Conservation (phyloP, 2,797 vertebrate species). For the Vespertilio murinus region DNA sequence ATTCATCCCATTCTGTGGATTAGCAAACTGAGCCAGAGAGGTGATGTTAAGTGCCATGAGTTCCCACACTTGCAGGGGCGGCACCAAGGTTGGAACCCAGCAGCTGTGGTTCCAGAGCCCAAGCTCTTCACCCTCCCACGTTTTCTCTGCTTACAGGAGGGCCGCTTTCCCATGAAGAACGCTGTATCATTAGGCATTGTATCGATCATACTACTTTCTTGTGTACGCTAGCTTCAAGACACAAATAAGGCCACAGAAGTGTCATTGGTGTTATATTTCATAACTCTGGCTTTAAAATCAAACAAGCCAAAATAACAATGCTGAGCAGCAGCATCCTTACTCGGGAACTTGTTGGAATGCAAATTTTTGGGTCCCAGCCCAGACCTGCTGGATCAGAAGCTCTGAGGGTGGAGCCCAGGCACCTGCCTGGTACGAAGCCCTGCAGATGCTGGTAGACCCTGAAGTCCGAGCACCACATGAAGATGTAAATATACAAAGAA, state of each 20-base stretch:
- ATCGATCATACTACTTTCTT: fast-evolving
- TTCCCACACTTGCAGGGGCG: not conserved
- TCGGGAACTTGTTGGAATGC: not conserved
- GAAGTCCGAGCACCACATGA: not conserved
- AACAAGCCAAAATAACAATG: not conserved
- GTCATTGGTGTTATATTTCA: not conserved
- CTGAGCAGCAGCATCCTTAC: not conserved
- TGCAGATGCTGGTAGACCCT: not conserved
- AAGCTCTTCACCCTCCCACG: not conserved
- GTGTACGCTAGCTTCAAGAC: not conserved
- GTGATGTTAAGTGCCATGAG: not conserved
- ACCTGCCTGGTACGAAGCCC: not conserved
- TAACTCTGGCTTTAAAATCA: not conserved
- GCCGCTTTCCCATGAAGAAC: not conserved
- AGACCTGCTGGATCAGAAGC: no score
- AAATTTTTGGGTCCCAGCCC: not conserved
- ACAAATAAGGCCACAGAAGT: not conserved
- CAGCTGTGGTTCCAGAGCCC: not conserved
- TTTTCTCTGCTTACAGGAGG: not conserved
- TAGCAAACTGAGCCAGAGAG: not conserved
- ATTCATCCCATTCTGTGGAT: not conserved
- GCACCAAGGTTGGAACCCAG: no score
- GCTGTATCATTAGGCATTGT: not conserved
- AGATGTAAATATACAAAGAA: not conserved
- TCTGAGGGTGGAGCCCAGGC: no score